Conservation (phyloP, 2,797 vertebrate genomes). For the Carduelis carduelis region DNA sequence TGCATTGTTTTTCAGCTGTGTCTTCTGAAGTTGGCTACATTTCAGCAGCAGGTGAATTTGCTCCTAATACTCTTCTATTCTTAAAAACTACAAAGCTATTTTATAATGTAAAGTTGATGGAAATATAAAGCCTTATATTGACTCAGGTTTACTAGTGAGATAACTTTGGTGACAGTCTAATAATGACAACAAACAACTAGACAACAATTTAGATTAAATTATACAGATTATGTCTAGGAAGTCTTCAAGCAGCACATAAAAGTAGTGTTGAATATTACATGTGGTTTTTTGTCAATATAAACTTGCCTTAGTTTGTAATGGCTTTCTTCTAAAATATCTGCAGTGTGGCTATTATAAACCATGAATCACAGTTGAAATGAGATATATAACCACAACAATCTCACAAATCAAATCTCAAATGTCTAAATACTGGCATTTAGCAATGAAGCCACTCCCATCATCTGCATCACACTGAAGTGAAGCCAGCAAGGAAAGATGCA, state of each 20-base stretch:
- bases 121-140: background rate
- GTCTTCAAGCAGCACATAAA: background rate
- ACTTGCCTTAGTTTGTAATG: background rate
- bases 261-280: background rate
- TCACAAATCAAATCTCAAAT: background rate
- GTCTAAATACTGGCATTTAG: background rate
- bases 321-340: background rate
- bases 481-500: background rate
- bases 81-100: background rate
- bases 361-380: background rate
- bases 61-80: background rate
- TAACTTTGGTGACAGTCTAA: background rate
- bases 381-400: background rate
- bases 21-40: background rate
- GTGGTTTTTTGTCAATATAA: background rate
- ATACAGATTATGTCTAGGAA: background rate
- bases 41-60: constrained; percentile 4
- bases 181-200: background rate
- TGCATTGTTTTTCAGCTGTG: background rate
- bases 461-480: background rate
- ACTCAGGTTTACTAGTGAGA: background rate
- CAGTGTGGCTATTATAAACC: background rate
- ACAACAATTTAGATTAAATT: background rate
- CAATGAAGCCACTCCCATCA: background rate
- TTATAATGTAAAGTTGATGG: background rate